Evolutionary conservation across 2,113 vertebrate genomes (phyloP).

Genomic region (Otocyon megalotis): DNA sequence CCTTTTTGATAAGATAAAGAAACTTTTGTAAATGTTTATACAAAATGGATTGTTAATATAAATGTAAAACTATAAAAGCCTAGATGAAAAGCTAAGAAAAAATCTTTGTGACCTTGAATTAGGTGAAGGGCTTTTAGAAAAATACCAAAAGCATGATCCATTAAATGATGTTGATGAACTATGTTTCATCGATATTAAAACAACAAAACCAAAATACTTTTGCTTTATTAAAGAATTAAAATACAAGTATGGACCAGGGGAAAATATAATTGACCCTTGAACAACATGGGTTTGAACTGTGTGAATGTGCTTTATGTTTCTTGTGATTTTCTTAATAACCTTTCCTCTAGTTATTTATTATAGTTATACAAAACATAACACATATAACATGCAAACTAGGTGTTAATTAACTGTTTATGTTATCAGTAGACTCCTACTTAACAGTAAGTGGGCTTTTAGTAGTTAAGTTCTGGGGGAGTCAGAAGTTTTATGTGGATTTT

Average conservation of each 20-base stretch:
- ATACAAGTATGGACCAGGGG: background rate
- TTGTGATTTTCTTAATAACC: background rate
- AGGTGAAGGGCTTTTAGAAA: background rate
- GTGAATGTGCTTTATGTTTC: background rate
- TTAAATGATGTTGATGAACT: background rate
- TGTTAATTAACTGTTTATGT: background rate
- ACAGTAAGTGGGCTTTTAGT: background rate
- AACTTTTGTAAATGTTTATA: background rate
- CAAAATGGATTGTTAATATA: background rate
- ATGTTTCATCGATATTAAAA: background rate
- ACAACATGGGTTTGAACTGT: background rate
- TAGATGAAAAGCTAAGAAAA: background rate
- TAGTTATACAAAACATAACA: background rate
- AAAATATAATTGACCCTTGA: background rate
- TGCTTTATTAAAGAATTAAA: background rate
- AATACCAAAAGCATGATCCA: background rate
- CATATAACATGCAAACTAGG: background rate
- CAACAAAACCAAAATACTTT: background rate
- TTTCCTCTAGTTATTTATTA: background rate
- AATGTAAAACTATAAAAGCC: background rate
- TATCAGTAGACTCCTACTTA: background rate
- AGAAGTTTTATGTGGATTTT: background rate
- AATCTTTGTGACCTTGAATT: background rate
- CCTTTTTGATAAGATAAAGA: background rate
- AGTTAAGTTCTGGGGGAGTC: background rate